Conservation (phyloP, 2,888 invertebrate genomes). For the Daptonema setosum region DNA sequence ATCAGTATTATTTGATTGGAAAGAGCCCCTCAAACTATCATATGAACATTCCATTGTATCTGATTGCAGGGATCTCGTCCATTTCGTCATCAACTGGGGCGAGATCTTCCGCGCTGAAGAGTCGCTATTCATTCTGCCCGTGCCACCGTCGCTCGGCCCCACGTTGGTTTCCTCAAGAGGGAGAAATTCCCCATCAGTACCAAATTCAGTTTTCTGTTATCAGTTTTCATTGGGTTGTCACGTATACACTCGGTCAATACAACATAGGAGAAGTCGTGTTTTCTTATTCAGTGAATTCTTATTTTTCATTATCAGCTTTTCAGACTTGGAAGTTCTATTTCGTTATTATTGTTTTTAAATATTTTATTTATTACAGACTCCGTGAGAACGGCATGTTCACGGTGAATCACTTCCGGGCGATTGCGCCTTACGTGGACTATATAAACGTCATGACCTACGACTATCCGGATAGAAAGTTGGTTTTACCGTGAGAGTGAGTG, state of each 20-base stretch:
- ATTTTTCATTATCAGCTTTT: too few species aligned
- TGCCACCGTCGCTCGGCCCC: conserved; percentile 44
- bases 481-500: too few species aligned
- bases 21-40: too few species aligned
- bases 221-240: too few species aligned
- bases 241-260: too few species aligned
- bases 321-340: too few species aligned
- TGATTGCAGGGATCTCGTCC: conserved; percentile 9
- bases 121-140: conserved; percentile 42
- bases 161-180: conserved; percentile 14
- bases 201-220: too few species aligned
- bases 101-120: conserved; percentile 12
- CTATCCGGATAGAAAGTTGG: conserved; percentile 31
- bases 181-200: too few species aligned
- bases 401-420: conserved; percentile 49
- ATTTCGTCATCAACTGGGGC: conserved; percentile 11
- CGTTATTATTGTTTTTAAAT: not conserved
- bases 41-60: too few species aligned
- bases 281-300: too few species aligned
- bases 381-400: conserved; percentile 42
- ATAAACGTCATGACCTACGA: conserved; percentile 95
- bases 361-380: conserved; percentile 6
- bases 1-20: not conserved
- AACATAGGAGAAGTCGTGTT: too few species aligned
- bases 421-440: conserved; percentile 53